A percentile compares a stretch with the other conserved stretches of the same genome.
phyloP scores from a whole-genome alignment of 2,797 vertebrate genomes.

The Rhinoraja longicauda region DNA sequence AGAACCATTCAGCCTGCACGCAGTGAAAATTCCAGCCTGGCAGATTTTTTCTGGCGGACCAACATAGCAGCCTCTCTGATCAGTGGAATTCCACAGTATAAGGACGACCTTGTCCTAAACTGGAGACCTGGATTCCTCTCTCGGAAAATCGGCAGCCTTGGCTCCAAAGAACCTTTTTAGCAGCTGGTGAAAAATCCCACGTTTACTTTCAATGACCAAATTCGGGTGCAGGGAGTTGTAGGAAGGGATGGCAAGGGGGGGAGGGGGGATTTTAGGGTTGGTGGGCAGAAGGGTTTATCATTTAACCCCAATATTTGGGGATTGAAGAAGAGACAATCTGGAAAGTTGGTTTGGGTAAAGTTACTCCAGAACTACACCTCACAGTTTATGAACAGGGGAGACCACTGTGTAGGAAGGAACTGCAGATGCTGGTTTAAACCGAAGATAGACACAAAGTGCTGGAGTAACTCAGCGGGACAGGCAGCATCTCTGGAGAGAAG shows the following conservation, averaged over 20 bases:
- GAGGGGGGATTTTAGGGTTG: too few species aligned
- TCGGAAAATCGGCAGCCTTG: background rate
- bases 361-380: background rate
- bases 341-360: background rate
- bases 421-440: too few species aligned
- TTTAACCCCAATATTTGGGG: background rate
- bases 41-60: background rate
- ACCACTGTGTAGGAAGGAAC: too few species aligned
- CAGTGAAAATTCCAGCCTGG: background rate
- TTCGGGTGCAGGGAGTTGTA: too few species aligned
- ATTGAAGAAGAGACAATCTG: background rate
- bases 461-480: too few species aligned
- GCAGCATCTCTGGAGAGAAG: too few species aligned
- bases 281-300: background rate
- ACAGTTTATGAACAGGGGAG: background rate
- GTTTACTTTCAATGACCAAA: background rate
- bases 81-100: constrained; percentile 7
- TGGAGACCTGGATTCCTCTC: background rate
- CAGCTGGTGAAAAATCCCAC: background rate
- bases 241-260: too few species aligned
- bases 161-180: constrained; percentile 16
- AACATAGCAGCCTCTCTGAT: background rate
- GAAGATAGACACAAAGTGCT: too few species aligned
- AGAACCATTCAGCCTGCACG: background rate
- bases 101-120: constrained; percentile 13